Evolutionary conservation across 2,113 vertebrate genomes (phyloP), one percentile per base, ranked within the genome.

Genomic region (Phylloscopus trochilus): DNA sequence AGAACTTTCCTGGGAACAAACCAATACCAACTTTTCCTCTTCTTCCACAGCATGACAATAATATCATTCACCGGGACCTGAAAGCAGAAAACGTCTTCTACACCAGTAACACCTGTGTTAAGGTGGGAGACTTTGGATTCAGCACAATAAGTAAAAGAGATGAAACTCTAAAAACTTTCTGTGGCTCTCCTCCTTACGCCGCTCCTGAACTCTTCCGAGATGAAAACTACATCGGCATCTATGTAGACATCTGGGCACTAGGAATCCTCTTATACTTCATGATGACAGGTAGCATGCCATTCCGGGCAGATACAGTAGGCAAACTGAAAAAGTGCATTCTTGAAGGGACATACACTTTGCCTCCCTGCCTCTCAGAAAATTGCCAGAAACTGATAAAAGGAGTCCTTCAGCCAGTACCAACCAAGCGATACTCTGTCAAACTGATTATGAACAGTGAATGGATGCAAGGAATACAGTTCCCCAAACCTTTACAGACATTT

Each of bases 71-170:
- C 87, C 97, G 99, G 8, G 99, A 99, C 94, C 95, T 99, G 97
- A 99, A 99, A 91, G 99, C 99, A 28, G 99, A 99, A 96, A 99
- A 99, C 0, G 98, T 99, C 4, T 99, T 99, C 96, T 99, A 99
- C 44, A 96, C 99, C 81, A 99, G 98, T 84, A 98, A 97, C 90
- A 98, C 98, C 19, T 99, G 99, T 27, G 98, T 99, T 86, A 99
- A 99, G 89, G 99, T 99, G 75, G 99, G 99, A 4, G 99, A 99
- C 95, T 99, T 99, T 63, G 99, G 99, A 92, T 99, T 99, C 96
- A 99, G 99, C 97, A 99, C 99, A 1, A 83, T 99, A 63, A 99
- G 99, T 93, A 98, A 94, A 27, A 98, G 98, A 37, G 98, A 99
- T 10, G 98, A 99, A 97, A 99, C 98, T 17, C 97, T 99, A 75